phyloP scores from a whole-genome alignment of 2,113 vertebrate genomes.

The Cynocephalus volans region DNA sequence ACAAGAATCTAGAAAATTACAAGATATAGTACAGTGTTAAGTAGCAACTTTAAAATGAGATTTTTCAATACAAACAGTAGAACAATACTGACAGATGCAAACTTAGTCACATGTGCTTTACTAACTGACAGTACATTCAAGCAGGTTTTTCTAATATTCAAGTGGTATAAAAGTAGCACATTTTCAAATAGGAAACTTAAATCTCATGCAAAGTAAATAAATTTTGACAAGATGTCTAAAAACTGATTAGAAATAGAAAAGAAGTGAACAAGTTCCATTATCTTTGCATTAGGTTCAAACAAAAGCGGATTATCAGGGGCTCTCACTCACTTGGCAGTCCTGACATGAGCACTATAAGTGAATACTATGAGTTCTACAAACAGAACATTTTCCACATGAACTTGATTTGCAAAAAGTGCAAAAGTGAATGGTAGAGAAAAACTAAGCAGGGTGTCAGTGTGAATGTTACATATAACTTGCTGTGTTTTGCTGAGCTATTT shows the following conservation, averaged over 20 bases:
- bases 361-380: constrained; percentile 25
- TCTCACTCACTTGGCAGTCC: neutral
- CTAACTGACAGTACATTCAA: constrained; percentile 86
- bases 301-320: neutral
- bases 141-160: constrained; percentile 81
- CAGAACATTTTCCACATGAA: neutral
- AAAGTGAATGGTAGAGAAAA: neutral
- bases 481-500: constrained; percentile 1
- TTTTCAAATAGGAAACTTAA: constrained; percentile 80
- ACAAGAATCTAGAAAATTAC: constrained; percentile 75
- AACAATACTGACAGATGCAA: constrained; percentile 84
- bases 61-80: constrained; percentile 77
- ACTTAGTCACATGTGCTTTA: constrained; percentile 84
- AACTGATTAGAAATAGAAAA: constrained; percentile 46
- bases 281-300: constrained; percentile 2
- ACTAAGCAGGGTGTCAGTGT: neutral
- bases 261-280: constrained; percentile 7
- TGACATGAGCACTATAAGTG: neutral
- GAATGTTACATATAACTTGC: neutral
- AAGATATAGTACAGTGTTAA: constrained; percentile 78
- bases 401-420: constrained; percentile 23
- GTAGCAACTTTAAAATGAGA: constrained; percentile 72
- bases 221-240: constrained; percentile 54
- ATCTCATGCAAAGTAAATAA: constrained; percentile 79
- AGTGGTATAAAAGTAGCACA: constrained; percentile 78